Conservation (phyloP, 2,888 invertebrate species). For the Clostera curtula region DNA sequence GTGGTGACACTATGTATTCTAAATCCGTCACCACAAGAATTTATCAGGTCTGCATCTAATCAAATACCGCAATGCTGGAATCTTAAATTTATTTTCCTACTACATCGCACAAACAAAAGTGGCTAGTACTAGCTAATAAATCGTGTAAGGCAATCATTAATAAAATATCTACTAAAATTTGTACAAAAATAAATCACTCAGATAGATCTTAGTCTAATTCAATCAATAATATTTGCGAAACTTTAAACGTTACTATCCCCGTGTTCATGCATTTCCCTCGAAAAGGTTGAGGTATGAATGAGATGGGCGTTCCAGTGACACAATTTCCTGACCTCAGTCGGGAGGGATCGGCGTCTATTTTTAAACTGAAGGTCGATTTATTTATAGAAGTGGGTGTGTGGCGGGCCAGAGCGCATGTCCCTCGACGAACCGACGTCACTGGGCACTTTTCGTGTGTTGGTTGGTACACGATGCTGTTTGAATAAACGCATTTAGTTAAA, state of each 20-base stretch:
- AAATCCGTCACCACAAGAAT: no score
- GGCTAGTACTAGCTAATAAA: no score
- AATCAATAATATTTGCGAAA: conserved; percentile 63
- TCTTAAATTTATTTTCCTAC: no score
- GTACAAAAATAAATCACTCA: background rate
- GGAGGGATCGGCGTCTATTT: conserved; percentile 70
- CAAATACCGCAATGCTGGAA: no score
- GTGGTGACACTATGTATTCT: no score
- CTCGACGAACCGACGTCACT: conserved; percentile 11
- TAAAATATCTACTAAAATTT: no score
- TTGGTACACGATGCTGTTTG: no score
- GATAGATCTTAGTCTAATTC: conserved; percentile 52
- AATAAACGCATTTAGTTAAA: no score
- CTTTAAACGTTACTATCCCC: conserved; percentile 56
- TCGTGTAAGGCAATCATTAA: no score
- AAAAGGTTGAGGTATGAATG: conserved; percentile 25
- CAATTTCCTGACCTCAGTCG: conserved; percentile 68
- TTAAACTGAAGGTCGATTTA: conserved; percentile 73
- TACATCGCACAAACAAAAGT: no score
- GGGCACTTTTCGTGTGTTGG: background rate
- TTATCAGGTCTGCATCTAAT: no score
- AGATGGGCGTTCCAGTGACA: conserved; percentile 52
- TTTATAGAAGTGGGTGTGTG: conserved; percentile 54
- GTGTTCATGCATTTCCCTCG: conserved; percentile 33
- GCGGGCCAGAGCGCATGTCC: conserved; percentile 29